Evolutionary conservation across 2,888 invertebrate species (phyloP), one percentile per base, ranked within the genome.

Genomic region (Nebria brevicollis): DNA sequence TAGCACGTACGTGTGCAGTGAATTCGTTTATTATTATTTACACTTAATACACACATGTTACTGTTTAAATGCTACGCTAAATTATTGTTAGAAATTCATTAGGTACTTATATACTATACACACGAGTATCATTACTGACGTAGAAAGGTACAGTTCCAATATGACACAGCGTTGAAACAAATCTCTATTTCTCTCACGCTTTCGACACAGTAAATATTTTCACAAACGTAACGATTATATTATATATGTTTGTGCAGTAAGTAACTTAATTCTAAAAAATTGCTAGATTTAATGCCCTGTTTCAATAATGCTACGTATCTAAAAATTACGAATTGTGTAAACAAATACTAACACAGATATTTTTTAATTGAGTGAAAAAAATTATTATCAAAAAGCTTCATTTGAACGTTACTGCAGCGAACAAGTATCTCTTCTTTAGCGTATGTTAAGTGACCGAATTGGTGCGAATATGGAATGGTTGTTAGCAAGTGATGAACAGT

Each of bases 81-180:
- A 7, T 34, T 34, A 34, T 34, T 70, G 15, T 70, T 70, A 34
- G 70, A 70, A 70, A 70, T 70, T 26, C 34, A 70, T 70, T 15
- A 70, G 11, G 25, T 70, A 70, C 70, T 75, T 73, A 78, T 70
- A 72, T 78, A 77, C 65, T 65, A 73, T 80, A 80, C 73, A 80
- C 75, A 80, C 66, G 80, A 80, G 70, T 80, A 80, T 80, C 80
- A 80, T 75, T 80, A 75, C 80, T 80, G 80, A 75, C 80, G 75
- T 80, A 75, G 75, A 75, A 75, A 70, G 75, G 70, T 80, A 80
- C 75, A 54, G 70, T 54, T 79, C 70, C 68, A 80, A 70, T 54
- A 7, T 54, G 54, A 54, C 54, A 54, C 54, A 54, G 43, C 70
- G 70, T 34, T 34, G 34, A 76, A 77, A 68, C 4, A 20, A 77